A percentile compares a stretch with the other conserved stretches of the same genome.
Evolutionary conservation across 2,888 invertebrate genomes (phyloP).

Genomic region (Tipula unca): DNA sequence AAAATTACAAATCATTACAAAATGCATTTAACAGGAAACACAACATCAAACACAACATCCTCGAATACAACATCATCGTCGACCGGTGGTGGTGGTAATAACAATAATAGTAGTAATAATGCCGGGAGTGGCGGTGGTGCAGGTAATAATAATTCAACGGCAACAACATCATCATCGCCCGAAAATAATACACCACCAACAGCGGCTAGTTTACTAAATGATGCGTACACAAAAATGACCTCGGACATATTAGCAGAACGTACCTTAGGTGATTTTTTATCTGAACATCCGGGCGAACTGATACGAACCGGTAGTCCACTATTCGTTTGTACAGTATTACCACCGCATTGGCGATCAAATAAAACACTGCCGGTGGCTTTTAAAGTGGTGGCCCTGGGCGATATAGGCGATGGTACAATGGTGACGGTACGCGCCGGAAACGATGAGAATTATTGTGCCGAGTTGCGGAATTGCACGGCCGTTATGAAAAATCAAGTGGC

Average conservation of each 20-base stretch:
- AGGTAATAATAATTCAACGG: conserved; percentile 34
- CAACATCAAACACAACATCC: conserved; percentile 25
- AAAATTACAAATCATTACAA: neutral
- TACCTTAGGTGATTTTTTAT: conserved; percentile 76
- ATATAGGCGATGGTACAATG: conserved; percentile 91
- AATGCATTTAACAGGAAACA: conserved; percentile 32
- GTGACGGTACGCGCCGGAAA: conserved; percentile 95
- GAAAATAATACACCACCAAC: conserved; percentile 62
- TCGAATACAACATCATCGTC: conserved; percentile 25
- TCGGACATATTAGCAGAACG: conserved; percentile 83
- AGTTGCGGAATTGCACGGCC: conserved; percentile 88
- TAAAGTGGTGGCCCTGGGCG: conserved; percentile 90
- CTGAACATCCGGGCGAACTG: conserved; percentile 86
- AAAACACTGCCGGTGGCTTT: conserved; percentile 96
- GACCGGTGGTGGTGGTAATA: conserved; percentile 28
- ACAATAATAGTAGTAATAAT: conserved; percentile 27
- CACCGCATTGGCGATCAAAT: conserved; percentile 96
- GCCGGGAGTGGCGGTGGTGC: conserved; percentile 30
- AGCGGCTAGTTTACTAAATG: conserved; percentile 60
- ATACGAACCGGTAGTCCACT: conserved; percentile 90
- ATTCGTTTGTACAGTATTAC: conserved; percentile 90
- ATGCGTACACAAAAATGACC: conserved; percentile 81
- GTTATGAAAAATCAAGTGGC: conserved; percentile 98
- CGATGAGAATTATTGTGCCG: conserved; percentile 96
- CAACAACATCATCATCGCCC: conserved; percentile 40